These are phyloP conservation scores for Sialis lutaria DNA, from an alignment of 2,888 invertebrate species.

Conservation along the genomic window DNA sequence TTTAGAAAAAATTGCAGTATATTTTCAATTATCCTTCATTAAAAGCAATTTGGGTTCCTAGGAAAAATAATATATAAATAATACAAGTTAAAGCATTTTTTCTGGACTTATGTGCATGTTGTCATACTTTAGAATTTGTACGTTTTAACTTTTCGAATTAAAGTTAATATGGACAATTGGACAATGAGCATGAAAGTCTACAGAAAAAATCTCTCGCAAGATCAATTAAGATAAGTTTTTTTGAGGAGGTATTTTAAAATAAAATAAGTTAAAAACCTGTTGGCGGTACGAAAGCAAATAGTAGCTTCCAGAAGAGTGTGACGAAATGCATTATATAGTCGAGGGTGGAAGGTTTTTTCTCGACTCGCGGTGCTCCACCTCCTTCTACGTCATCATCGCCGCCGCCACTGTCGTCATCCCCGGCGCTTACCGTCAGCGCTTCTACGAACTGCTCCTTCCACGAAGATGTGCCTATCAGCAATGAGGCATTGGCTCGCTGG, in stretches of 20 bases:
- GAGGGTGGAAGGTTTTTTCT: constrained; percentile 60
- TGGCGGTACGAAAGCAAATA: constrained; percentile 96
- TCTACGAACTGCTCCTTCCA: constrained; percentile 99
- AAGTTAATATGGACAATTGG: too few species aligned
- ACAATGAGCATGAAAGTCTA: too few species aligned
- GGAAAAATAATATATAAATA: too few species aligned
- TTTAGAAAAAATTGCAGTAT: too few species aligned
- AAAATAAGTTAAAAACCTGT: constrained; percentile 50
- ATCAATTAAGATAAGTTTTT: neutral
- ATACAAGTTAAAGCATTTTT: too few species aligned
- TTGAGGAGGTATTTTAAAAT: neutral
- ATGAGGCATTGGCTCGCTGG: constrained; percentile 89
- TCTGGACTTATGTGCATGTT: too few species aligned
- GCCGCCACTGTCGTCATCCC: constrained; percentile 54
- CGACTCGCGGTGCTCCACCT: constrained; percentile 34
- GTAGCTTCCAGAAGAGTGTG: constrained; percentile 94
- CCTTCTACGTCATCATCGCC: constrained; percentile 26
- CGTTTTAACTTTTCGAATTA: too few species aligned
- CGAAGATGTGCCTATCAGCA: constrained; percentile 88
- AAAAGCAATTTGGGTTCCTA: too few species aligned
- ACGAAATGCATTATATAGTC: constrained; percentile 94
- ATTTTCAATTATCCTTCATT: too few species aligned
- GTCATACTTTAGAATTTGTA: too few species aligned
- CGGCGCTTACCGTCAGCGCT: constrained; percentile 85
- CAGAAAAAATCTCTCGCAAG: too few species aligned